A percentile compares a stretch with the other conserved stretches of the same genome.
Conservation (phyloP, 2,797 vertebrate genomes). For the Chaetodon trifasciatus region DNA sequence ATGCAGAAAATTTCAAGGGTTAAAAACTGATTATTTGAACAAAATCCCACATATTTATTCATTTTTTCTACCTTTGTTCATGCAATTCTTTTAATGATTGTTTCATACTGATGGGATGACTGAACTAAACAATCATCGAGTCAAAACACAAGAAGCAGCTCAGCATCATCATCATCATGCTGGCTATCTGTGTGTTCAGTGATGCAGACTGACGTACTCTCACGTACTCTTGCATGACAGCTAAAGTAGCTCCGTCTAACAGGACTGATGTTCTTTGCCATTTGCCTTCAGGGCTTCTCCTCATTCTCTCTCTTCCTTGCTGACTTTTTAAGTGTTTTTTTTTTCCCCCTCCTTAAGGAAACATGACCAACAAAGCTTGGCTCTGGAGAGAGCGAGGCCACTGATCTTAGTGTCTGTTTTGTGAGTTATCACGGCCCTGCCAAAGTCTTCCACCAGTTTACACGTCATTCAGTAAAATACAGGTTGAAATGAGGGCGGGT, state of each 20-base stretch:
- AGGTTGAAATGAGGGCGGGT: constrained; percentile 19
- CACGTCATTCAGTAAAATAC: constrained; percentile 32
- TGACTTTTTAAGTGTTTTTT: constrained; percentile 87
- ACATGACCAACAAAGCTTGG: constrained; percentile 86
- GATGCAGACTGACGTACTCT: constrained; percentile 77
- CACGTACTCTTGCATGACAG: constrained; percentile 82
- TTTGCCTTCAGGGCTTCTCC: constrained; percentile 87
- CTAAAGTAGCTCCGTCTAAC: constrained; percentile 87
- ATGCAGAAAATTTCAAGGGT: neutral
- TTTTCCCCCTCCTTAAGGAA: constrained; percentile 66
- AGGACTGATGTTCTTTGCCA: constrained; percentile 83
- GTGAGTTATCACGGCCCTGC: constrained; percentile 43
- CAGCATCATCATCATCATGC: constrained; percentile 43
- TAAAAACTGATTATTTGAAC: neutral
- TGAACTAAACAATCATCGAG: constrained; percentile 21
- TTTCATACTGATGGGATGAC: constrained; percentile 5
- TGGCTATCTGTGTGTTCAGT: constrained; percentile 74
- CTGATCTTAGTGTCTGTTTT: constrained; percentile 84
- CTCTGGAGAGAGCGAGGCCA: constrained; percentile 85
- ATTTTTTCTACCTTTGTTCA: neutral
- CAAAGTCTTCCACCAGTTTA: constrained; percentile 36
- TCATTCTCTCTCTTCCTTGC: constrained; percentile 80
- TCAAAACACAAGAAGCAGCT: constrained; percentile 27
- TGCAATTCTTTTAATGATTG: neutral
- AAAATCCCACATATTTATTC: neutral